phyloP scores from a whole-genome alignment of 2,797 vertebrate genomes.

The Echeneis naucrates region DNA sequence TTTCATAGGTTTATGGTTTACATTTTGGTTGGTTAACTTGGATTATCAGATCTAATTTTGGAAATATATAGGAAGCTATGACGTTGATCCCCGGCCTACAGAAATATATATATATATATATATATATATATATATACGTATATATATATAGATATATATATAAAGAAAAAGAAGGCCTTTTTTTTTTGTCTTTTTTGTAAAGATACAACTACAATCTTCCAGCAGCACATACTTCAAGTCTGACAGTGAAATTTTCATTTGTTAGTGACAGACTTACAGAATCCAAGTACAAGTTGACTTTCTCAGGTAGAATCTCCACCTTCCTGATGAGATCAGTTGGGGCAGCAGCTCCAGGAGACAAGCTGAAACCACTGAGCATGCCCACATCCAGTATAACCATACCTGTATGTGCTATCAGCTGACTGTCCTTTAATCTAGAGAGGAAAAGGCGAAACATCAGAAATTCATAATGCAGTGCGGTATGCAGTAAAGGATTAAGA shows the following conservation, averaged over 20 bases:
- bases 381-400: slow-evolving; percentile 79
- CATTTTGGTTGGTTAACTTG: too few relatives aligned
- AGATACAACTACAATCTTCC: too few relatives aligned
- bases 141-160: too few relatives aligned
- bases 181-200: too few relatives aligned
- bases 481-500: background rate
- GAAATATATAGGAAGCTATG: too few relatives aligned
- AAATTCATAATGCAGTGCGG: background rate
- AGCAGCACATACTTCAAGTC: too few relatives aligned
- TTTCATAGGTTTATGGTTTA: too few relatives aligned
- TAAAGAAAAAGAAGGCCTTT: too few relatives aligned
- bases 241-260: background rate
- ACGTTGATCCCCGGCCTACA: too few relatives aligned
- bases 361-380: slow-evolving; percentile 74
- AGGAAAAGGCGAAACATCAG: background rate
- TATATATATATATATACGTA: too few relatives aligned
- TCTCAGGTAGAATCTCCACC: slow-evolving; percentile 60
- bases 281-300: slow-evolving; percentile 71
- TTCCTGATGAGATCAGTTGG: slow-evolving; percentile 55
- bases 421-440: slow-evolving; percentile 65
- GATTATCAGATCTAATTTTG: too few relatives aligned
- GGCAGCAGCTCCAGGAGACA: slow-evolving; percentile 34
- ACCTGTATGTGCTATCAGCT: slow-evolving; percentile 65
- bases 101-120: too few relatives aligned
- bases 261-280: slow-evolving; percentile 65